Base-by-base conservation (phyloP, 2,113 vertebrate genomes). In the Phaethon lepturus region DNA sequence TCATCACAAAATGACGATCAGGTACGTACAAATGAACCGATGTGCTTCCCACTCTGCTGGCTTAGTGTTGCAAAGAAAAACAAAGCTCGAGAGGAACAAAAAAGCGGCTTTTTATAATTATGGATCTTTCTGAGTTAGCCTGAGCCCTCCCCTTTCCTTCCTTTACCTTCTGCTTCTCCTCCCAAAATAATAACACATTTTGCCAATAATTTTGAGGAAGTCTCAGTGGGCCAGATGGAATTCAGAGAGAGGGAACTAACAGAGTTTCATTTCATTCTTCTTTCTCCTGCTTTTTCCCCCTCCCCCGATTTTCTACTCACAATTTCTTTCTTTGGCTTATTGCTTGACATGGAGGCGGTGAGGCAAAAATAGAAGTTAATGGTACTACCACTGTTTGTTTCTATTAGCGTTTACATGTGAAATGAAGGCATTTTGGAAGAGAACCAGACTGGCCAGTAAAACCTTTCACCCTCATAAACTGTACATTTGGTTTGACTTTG, bases 401-500 rank as follows among this genome's bases (percentile, higher is more conserved):
- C 96, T 90, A 86, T 96, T 93, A 96, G 53, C 40, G 2, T 96
- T 97, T 97, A 93, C 88, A 95, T 94, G 58, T 59, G 55, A 95
- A 97, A 96, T 62, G 66, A 94, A 97, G 90, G 86, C 71, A 95
- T 96, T 95, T 92, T 97, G 95, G 80, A 93, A 92, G 93, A 96
- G 93, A 97, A 96, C 81, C 90, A 97, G 97, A 88, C 85, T 95
- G 93, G 82, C 95, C 93, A 95, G 95, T 96, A 97, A 96, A 96
- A 95, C 91, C 93, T 94, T 97, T 96, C 92, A 95, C 96, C 97
- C 91, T 95, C 3, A 0, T 95, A 97, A 97, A 97, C 69, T 93
- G 80, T 96, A 88, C 91, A 75, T 97, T 97, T 97, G 95, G 88
- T 95, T 93, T 97, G 94, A 86, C 90, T 97, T 97, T 97, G 96